These are phyloP conservation scores for Pipistrellus pipistrellus DNA, from an alignment of 2,797 vertebrate genomes.

Conservation along the genomic window DNA sequence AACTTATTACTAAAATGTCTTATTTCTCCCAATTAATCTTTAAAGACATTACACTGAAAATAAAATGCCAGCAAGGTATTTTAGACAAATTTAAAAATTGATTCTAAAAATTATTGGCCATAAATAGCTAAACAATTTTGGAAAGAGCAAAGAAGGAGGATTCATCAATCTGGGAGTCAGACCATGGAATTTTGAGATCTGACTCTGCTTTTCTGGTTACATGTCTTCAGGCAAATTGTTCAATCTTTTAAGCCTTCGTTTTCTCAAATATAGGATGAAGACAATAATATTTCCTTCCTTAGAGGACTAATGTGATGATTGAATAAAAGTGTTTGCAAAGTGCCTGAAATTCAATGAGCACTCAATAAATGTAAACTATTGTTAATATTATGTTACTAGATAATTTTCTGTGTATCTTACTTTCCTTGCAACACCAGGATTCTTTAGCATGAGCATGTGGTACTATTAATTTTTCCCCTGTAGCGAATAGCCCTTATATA, in stretches of 20 bases:
- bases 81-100: not conserved
- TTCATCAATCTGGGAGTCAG: not conserved
- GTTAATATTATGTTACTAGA: not conserved
- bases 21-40: not conserved
- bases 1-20: not conserved
- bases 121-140: not conserved
- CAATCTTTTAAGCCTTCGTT: not conserved
- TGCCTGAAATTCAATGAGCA: not conserved
- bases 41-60: not conserved
- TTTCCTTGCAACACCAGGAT: not conserved
- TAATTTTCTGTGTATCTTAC: not conserved
- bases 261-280: not conserved
- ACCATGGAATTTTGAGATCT: not conserved
- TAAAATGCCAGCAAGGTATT: constrained; percentile 27
- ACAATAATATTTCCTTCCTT: not conserved
- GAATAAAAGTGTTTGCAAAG: not conserved
- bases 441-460: not conserved
- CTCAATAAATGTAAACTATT: not conserved
- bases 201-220: not conserved
- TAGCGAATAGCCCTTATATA: not conserved
- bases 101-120: not conserved
- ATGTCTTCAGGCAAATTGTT: not conserved
- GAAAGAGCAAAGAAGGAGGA: not conserved
- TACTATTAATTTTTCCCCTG: not conserved
- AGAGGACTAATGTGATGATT: not conserved